A percentile compares a stretch with the other conserved stretches of the same genome.
Conservation (phyloP, 2,113 vertebrate species). For the Megalops atlanticus region DNA sequence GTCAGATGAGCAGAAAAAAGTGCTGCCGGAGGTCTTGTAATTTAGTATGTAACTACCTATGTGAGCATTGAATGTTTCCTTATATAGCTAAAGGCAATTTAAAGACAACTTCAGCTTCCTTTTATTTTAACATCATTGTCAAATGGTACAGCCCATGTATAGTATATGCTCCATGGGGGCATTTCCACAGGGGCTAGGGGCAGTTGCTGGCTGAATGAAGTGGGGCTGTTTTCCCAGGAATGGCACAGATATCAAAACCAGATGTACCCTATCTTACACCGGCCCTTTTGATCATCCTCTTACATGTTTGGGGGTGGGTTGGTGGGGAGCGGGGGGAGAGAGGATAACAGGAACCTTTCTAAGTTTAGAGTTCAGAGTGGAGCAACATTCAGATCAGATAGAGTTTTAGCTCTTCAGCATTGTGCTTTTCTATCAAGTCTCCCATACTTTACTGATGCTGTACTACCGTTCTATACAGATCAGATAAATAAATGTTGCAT, state of each 20-base stretch:
- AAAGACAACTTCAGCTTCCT: conserved; percentile 24
- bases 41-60: not conserved
- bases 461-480: no score
- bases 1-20: not conserved
- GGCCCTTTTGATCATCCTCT: conserved; percentile 19
- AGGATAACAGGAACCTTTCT: not conserved
- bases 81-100: not conserved
- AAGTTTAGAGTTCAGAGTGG: not conserved
- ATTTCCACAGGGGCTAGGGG: not conserved
- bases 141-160: not conserved
- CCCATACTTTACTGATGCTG: not conserved
- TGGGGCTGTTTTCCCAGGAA: conserved; percentile 12
- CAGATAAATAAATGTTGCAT: no score
- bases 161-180: not conserved
- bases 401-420: no score
- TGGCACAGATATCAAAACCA: conserved; percentile 16
- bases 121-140: conserved; percentile 36
- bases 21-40: not conserved
- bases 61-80: not conserved
- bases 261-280: conserved; percentile 16
- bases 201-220: not conserved
- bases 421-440: not conserved
- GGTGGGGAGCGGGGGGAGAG: no score
- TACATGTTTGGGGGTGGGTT: not conserved
- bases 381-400: not conserved